Evolutionary conservation across 2,888 invertebrate species (phyloP).

Genomic region (Hartigia nigra): DNA sequence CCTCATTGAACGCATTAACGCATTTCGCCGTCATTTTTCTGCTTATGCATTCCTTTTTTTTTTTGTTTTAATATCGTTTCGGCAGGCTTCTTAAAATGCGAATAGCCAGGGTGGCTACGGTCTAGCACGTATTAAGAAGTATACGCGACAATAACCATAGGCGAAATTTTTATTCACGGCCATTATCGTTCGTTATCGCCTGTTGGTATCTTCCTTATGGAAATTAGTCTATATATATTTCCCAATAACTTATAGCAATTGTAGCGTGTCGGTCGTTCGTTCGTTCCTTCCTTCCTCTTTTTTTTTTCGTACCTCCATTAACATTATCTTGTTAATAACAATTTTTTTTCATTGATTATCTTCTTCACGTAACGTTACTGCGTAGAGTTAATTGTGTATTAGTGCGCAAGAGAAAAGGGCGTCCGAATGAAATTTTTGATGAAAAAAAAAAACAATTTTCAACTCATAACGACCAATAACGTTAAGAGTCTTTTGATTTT

Average conservation of each 20-base stretch:
- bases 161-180: background rate
- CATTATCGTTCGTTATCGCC: background rate
- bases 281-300: background rate
- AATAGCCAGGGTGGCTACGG: background rate
- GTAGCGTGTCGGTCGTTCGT: background rate
- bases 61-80: too few species aligned
- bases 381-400: background rate
- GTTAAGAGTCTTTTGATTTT: too few species aligned
- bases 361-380: background rate
- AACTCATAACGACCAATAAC: too few species aligned
- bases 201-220: background rate
- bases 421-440: background rate
- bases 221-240: background rate
- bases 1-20: constrained; percentile 24
- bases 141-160: background rate
- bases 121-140: background rate
- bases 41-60: background rate
- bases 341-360: background rate
- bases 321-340: background rate
- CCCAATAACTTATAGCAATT: background rate
- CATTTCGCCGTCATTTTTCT: background rate
- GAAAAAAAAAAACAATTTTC: too few species aligned
- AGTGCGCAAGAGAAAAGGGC: background rate
- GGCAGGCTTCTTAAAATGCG: background rate
- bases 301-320: background rate